Conservation (phyloP, 2,113 vertebrate genomes). For the Callorhinus ursinus region DNA sequence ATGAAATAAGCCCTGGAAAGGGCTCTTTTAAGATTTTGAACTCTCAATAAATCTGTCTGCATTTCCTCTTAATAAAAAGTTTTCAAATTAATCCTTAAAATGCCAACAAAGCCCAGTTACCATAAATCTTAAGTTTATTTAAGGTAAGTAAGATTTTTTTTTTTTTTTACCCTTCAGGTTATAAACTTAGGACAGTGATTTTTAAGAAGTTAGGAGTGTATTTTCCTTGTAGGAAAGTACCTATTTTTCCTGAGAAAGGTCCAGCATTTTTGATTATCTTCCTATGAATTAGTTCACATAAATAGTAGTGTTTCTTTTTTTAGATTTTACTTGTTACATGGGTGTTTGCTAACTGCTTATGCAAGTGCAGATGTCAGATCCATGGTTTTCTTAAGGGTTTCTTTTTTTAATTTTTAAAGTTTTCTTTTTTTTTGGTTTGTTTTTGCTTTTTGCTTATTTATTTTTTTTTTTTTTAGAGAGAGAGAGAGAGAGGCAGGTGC, state of each 20-base stretch:
- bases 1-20: background rate
- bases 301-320: background rate
- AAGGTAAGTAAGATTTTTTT: constrained; percentile 6
- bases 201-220: background rate
- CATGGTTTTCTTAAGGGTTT: background rate
- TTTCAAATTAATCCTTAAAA: constrained; percentile 25
- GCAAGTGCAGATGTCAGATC: background rate
- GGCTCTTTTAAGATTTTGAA: background rate
- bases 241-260: background rate
- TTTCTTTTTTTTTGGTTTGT: background rate
- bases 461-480: background rate
- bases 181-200: background rate
- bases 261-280: background rate
- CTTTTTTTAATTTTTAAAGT: background rate
- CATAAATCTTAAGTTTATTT: background rate
- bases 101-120: background rate
- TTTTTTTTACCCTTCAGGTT: background rate
- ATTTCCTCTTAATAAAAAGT: constrained; percentile 2
- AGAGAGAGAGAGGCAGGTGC: background rate
- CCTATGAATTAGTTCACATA: background rate
- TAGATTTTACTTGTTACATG: constrained; percentile 19
- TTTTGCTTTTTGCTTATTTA: background rate
- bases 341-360: background rate
- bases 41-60: background rate
- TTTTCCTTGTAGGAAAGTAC: constrained; percentile 40